Evolutionary conservation across 2,888 invertebrate genomes (phyloP).

Genomic region (Gerris lacustris): DNA sequence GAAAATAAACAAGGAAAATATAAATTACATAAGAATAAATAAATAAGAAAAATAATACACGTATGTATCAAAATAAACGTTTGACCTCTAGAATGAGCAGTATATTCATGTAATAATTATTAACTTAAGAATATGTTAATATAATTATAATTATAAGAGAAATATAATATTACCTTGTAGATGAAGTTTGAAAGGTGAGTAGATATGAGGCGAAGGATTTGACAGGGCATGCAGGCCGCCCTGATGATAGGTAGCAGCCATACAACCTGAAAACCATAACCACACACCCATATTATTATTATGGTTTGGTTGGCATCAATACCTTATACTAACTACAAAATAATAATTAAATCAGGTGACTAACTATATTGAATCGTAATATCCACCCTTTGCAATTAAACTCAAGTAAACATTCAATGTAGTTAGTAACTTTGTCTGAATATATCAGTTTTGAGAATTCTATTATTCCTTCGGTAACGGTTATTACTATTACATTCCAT

Average conservation of each 20-base stretch:
- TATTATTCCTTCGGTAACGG: no score
- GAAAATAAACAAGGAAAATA: no score
- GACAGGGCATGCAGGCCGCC: neutral
- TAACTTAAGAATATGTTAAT: neutral
- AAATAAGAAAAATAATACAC: neutral
- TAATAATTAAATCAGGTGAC: no score
- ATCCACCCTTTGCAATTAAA: no score
- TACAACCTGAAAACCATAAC: neutral
- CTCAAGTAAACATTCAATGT: no score
- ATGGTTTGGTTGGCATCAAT: no score
- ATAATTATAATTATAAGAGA: neutral
- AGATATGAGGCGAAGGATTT: neutral
- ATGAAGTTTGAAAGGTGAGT: conserved; percentile 3
- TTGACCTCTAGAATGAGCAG: neutral
- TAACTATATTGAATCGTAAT: no score
- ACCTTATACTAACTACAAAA: no score
- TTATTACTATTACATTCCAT: no score
- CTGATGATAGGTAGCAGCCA: neutral
- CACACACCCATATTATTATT: neutral
- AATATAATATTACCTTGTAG: neutral
- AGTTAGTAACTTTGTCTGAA: no score
- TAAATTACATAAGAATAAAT: no score
- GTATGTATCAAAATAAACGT: neutral
- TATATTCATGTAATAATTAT: neutral
- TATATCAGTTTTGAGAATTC: no score